Evolutionary conservation across 2,888 invertebrate species (phyloP).

Genomic region (Byasa hedistus): DNA sequence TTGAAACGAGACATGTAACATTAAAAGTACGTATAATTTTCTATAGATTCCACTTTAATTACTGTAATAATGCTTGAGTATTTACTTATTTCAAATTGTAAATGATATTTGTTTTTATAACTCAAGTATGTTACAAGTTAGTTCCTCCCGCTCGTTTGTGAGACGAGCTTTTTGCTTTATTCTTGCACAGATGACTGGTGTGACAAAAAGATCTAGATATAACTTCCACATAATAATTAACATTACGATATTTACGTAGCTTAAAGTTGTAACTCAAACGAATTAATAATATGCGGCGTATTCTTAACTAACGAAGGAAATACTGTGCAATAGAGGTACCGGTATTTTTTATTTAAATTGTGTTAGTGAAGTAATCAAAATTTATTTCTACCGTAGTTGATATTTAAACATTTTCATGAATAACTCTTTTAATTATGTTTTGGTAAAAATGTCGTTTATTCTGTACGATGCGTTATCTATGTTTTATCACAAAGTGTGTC

Average conservation of each 20-base stretch:
- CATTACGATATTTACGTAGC: background rate
- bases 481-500: conserved; percentile 22
- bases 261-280: background rate
- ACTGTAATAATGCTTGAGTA: no score
- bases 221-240: background rate
- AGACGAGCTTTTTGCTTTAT: conserved; percentile 42
- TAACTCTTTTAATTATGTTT: no score
- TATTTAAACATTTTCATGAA: no score
- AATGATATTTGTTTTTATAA: background rate
- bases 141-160: conserved; percentile 37
- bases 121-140: conserved; percentile 42
- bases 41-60: no score
- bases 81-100: background rate
- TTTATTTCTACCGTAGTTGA: no score
- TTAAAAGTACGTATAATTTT: no score
- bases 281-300: no score
- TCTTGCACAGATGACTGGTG: conserved; percentile 34
- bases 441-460: background rate
- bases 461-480: conserved; percentile 7
- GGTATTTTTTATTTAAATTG: no score
- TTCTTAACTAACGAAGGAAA: no score
- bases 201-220: background rate
- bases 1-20: no score
- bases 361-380: no score
- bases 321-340: no score